These are phyloP conservation scores for Hemithea aestivaria DNA, from an alignment of 2,888 invertebrate genomes.

Conservation along the genomic window DNA sequence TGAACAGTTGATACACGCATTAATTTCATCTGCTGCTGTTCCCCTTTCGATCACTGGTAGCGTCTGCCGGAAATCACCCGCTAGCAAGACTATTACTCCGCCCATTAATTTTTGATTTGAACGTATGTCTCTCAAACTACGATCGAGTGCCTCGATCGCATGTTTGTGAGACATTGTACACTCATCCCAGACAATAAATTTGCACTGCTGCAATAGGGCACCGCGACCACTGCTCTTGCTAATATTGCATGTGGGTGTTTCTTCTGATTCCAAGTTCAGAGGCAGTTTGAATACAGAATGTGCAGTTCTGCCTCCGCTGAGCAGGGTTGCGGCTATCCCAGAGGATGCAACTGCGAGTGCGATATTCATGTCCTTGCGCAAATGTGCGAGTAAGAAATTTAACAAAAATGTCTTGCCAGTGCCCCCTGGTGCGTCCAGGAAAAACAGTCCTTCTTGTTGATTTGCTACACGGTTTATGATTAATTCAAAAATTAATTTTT, in stretches of 20 bases:
- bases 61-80: conserved; percentile 27
- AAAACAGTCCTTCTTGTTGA: conserved; percentile 12
- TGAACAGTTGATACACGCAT: conserved; percentile 28
- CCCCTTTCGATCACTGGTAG: conserved; percentile 18
- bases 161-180: conserved; percentile 27
- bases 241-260: conserved; percentile 27
- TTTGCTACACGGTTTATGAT: too few relatives aligned
- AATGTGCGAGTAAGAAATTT: conserved; percentile 22
- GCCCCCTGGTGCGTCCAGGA: conserved; percentile 22
- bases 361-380: conserved; percentile 13
- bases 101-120: conserved; percentile 18
- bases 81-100: conserved; percentile 19
- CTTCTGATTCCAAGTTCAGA: conserved; percentile 24
- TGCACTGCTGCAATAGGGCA: conserved; percentile 23
- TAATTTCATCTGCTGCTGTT: conserved; percentile 27
- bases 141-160: conserved; percentile 5
- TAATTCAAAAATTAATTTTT: conserved; percentile 9
- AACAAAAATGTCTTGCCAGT: conserved; percentile 28
- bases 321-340: conserved; percentile 19
- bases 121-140: conserved; percentile 2
- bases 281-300: conserved; percentile 26
- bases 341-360: conserved; percentile 24
- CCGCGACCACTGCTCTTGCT: conserved; percentile 24
- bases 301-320: conserved; percentile 20
- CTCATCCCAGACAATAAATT: too few relatives aligned